Evolutionary conservation across 1,140 invertebrate genomes (phyloP).

Genomic region (Akabosia matsudoensis): DNA sequence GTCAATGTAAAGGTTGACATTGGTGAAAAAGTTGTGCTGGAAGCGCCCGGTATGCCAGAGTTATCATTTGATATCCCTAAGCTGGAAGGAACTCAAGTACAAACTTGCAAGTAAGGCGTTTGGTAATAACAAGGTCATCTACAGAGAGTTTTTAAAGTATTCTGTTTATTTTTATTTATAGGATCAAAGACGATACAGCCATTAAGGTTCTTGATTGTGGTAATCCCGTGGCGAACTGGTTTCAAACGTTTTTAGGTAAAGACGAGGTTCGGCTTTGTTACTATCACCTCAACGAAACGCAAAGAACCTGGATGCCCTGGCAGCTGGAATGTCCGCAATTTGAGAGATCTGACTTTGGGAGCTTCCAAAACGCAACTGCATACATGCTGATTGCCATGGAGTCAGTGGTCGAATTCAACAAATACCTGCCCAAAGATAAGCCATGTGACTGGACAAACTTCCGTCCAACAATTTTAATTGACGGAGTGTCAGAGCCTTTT

Average conservation of each 20-base stretch:
- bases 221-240: constrained; percentile 49
- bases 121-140: neutral
- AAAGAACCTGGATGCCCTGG: neutral
- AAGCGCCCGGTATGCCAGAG: neutral
- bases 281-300: neutral
- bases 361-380: constrained; percentile 3
- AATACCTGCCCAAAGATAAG: neutral
- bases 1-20: neutral
- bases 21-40: neutral
- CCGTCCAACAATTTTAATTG: constrained; percentile 19
- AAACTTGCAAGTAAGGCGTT: neutral
- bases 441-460: neutral
- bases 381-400: neutral
- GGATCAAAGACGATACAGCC: constrained; percentile 25
- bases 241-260: constrained; percentile 42
- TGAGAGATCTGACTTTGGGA: neutral
- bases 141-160: neutral
- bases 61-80: neutral
- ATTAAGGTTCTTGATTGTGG: constrained; percentile 50
- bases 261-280: neutral
- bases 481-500: neutral
- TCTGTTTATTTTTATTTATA: neutral
- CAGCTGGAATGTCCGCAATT: constrained; percentile 2
- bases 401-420: constrained; percentile 6
- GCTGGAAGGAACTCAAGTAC: neutral